phyloP scores from a whole-genome alignment of 2,797 vertebrate species.

The Sebastes hubbsi region DNA sequence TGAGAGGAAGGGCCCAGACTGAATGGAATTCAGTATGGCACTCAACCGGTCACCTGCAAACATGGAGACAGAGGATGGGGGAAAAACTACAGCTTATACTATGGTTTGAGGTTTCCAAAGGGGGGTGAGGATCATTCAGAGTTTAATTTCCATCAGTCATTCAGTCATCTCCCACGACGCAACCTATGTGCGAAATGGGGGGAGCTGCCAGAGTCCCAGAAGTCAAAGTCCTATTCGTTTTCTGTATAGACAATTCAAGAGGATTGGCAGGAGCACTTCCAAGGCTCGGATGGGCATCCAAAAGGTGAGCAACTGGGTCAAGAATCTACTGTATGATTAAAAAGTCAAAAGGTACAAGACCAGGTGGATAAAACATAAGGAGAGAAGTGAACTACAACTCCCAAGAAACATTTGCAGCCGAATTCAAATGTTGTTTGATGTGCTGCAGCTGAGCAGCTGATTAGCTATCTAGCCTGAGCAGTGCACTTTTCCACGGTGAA shows the following conservation, averaged over 20 bases:
- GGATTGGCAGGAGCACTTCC: neutral
- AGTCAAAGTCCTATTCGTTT: neutral
- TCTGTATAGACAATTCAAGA: neutral
- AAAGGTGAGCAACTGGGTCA: neutral
- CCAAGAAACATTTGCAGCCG: neutral
- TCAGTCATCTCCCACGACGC: conserved; percentile 52
- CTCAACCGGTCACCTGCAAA: conserved; percentile 99
- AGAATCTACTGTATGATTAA: neutral
- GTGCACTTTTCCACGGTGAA: neutral
- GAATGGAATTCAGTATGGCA: conserved; percentile 99
- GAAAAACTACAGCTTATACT: conserved; percentile 96
- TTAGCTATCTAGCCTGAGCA: neutral
- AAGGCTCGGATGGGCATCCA: neutral
- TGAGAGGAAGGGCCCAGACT: conserved; percentile 99
- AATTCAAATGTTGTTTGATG: neutral
- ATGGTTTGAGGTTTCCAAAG: conserved; percentile 66
- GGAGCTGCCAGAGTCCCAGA: conserved; percentile 9
- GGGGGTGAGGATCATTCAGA: conserved; percentile 53
- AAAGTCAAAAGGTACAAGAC: neutral
- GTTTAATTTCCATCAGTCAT: conserved; percentile 47
- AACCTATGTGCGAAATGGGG: conserved; percentile 32
- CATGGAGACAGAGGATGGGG: conserved; percentile 93
- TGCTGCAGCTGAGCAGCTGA: neutral
- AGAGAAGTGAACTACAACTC: neutral
- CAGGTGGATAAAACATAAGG: neutral